Evolutionary conservation across 2,113 vertebrate genomes (phyloP).

Genomic region (Halichoerus grypus): DNA sequence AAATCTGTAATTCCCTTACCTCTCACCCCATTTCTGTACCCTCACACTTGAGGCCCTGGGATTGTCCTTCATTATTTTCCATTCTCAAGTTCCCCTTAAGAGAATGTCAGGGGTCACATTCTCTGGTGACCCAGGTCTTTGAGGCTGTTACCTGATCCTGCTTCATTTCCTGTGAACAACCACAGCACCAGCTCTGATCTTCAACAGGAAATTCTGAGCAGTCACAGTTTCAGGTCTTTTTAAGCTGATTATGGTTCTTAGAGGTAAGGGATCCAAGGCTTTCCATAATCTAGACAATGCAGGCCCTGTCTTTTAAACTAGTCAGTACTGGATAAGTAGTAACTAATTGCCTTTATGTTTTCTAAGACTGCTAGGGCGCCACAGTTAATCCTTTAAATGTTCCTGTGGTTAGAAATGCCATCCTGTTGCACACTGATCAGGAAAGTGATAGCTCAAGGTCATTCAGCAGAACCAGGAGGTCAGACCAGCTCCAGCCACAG

Average conservation of each 20-base stretch:
- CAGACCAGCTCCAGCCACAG: not conserved
- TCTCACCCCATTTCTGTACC: not conserved
- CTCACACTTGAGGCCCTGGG: not conserved
- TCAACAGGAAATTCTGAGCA: not conserved
- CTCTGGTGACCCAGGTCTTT: not conserved
- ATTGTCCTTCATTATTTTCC: not conserved
- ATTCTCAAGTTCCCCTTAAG: not conserved
- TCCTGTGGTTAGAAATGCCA: not conserved
- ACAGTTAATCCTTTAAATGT: constrained; percentile 47
- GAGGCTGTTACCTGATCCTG: constrained; percentile 24
- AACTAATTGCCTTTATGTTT: not conserved
- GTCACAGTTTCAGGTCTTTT: not conserved
- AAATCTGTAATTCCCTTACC: not conserved
- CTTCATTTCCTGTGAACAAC: constrained; percentile 1
- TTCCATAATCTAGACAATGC: not conserved
- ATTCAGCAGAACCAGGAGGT: not conserved
- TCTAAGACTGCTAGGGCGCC: not conserved
- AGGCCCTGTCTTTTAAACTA: not conserved
- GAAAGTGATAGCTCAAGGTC: constrained; percentile 41
- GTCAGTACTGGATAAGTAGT: not conserved
- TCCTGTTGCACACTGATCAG: not conserved
- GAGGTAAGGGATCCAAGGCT: not conserved
- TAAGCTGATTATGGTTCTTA: constrained; percentile 26
- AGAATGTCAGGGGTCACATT: not conserved
- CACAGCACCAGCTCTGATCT: not conserved